phyloP scores from a whole-genome alignment of 2,888 invertebrate species.

The Ectobius pallidus region DNA sequence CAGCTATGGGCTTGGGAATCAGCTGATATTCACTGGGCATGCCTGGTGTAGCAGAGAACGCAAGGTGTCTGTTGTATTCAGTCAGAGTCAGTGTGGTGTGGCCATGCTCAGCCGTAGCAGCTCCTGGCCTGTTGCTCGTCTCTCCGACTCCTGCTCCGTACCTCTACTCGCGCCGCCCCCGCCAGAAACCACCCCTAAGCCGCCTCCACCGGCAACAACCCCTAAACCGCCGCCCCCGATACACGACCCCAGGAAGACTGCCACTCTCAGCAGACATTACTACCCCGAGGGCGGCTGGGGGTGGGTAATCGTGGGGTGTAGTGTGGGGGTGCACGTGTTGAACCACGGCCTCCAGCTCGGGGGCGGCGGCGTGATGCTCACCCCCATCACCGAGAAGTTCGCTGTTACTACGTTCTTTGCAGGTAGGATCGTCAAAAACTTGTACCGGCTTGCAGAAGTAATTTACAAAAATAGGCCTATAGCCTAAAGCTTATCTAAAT shows the following conservation, averaged over 20 bases:
- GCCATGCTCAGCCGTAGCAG: conserved; percentile 14
- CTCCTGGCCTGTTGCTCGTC: conserved; percentile 12
- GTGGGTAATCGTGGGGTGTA: conserved; percentile 8
- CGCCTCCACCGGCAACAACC: neutral
- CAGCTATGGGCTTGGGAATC: too few species aligned
- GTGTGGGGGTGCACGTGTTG: conserved; percentile 19
- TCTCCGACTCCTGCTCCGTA: neutral
- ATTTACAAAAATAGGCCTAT: too few species aligned
- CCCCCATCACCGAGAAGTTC: neutral
- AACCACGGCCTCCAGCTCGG: conserved; percentile 24
- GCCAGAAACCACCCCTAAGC: neutral
- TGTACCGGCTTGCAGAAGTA: too few species aligned
- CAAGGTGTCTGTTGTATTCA: too few species aligned
- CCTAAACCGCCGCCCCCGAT: conserved; percentile 3
- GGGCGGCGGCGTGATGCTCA: conserved; percentile 14
- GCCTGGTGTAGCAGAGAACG: too few species aligned
- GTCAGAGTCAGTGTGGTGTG: too few species aligned
- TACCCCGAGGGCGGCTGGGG: conserved; percentile 25
- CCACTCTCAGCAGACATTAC: conserved; percentile 24
- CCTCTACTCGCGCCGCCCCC: neutral
- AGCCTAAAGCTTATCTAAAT: too few species aligned
- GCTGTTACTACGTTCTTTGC: neutral
- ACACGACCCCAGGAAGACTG: conserved; percentile 21
- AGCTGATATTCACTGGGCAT: too few species aligned
- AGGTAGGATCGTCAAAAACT: too few species aligned